Base-by-base conservation (phyloP, 2,113 vertebrate species). In the Seriola aureovittata region DNA sequence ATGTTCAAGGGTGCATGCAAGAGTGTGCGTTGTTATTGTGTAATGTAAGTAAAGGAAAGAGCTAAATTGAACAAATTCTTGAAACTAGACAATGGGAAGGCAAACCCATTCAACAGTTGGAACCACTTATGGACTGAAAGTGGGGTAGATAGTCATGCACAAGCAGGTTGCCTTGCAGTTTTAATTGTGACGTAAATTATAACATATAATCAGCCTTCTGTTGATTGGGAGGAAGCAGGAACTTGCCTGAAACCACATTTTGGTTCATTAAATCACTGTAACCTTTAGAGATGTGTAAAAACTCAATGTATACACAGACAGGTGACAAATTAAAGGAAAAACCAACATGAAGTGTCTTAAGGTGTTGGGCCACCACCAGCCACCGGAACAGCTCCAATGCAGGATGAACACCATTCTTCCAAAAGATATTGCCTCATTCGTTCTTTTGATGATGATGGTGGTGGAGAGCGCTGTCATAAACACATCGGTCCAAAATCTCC, bases 31-130 rank as follows among this genome's bases (percentile, higher is more conserved):
- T 85, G 71, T 82, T 79, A 50, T 67, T 65, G 21, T 67, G n/a
- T 75, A 85, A 79, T 64, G n/a, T 75, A 85, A 79, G 62, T 75
- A 81, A 85, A 78, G 83, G 71, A 82, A 86, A 90, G 44, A 64
- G 23, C 75, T 71, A 69, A 80, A 85, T 71, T 64, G 62, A 80
- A 84, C 69, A 74, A 29, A 85, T 76, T 82, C 48, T 73, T 76
- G 25, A 81, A 85, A 86, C 29, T 69, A 19, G 63, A 80, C 72
- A 85, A 73, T 70, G 84, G 65, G 29, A 82, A 72, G 40, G 57
- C 63, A 68, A 78, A 71, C 60, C 46, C 65, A 48, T 75, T 81
- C 42, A 78, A 75, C 82, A 91, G 75, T 81, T 83, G 81, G 85
- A 75, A 73, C 32, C 62, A 86, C 48, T 81, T 82, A 69, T 13